A percentile compares a stretch with the other conserved stretches of the same genome.
Evolutionary conservation across 2,888 invertebrate species (phyloP).

Genomic region (Campoplex capitator): DNA sequence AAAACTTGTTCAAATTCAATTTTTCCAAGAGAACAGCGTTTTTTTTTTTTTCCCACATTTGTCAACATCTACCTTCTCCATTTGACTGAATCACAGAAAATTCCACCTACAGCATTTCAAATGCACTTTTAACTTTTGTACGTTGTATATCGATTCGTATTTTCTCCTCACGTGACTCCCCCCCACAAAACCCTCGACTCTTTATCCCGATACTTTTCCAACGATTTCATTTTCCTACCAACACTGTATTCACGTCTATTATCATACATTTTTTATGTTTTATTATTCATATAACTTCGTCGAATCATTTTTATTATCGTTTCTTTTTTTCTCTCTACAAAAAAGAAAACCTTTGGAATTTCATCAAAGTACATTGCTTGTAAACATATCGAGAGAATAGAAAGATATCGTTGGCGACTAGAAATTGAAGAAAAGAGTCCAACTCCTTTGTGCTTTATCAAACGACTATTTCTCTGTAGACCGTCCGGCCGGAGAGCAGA

Average conservation of each 20-base stretch:
- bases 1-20: neutral
- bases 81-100: neutral
- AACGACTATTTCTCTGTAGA: conserved; percentile 7
- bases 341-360: neutral
- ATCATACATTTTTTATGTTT: neutral
- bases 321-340: neutral
- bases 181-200: neutral
- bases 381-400: neutral
- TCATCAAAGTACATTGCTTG: neutral
- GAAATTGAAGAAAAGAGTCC: neutral
- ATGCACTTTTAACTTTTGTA: neutral
- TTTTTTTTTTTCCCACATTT: neutral
- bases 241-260: neutral
- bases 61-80: neutral
- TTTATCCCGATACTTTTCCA: neutral
- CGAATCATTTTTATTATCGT: neutral
- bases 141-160: conserved; percentile 17
- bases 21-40: neutral
- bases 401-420: neutral
- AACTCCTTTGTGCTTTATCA: conserved; percentile 1
- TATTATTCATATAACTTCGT: neutral
- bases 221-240: neutral
- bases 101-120: neutral
- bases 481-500: conserved; percentile 29
- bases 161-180: neutral